A percentile compares a stretch with the other conserved stretches of the same genome.
phyloP scores from a whole-genome alignment of 2,888 invertebrate species.

The Abrostola triplasia region DNA sequence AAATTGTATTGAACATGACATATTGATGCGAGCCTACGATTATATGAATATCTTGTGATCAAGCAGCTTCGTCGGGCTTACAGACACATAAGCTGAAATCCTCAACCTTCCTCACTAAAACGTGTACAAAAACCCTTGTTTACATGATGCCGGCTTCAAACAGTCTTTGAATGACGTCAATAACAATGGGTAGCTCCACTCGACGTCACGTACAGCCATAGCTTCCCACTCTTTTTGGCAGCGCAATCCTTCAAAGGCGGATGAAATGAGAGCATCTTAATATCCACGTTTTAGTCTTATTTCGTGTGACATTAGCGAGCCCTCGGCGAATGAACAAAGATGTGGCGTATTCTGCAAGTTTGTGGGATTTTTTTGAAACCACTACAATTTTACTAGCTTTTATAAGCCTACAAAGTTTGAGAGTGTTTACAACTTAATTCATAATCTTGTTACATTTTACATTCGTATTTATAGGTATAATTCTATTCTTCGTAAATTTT shows the following conservation, averaged over 20 bases:
- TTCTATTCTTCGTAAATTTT: no score
- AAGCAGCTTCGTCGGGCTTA: slow-evolving; percentile 9
- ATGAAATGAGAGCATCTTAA: slow-evolving; percentile 80
- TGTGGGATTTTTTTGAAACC: neutral
- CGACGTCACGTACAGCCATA: slow-evolving; percentile 71
- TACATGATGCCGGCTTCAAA: slow-evolving; percentile 43
- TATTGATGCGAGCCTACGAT: neutral
- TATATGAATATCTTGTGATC: slow-evolving; percentile 9
- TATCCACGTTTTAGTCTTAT: slow-evolving; percentile 86
- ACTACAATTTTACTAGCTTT: neutral
- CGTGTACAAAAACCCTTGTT: slow-evolving; percentile 49
- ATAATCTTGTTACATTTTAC: no score
- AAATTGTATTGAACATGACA: no score
- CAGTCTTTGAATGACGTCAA: slow-evolving; percentile 50
- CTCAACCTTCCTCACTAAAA: slow-evolving; percentile 42
- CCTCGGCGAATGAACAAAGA: slow-evolving; percentile 66
- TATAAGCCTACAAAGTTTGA: no score
- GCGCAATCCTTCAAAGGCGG: slow-evolving; percentile 79
- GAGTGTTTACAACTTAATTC: no score
- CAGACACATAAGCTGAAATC: slow-evolving; percentile 42
- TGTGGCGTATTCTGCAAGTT: slow-evolving; percentile 52
- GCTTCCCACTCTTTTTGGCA: slow-evolving; percentile 79
- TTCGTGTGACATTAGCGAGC: slow-evolving; percentile 82
- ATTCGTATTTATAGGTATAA: no score
- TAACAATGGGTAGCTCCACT: slow-evolving; percentile 52